phyloP scores from a whole-genome alignment of 2,888 invertebrate species.

The Drosophila kambysellisi region DNA sequence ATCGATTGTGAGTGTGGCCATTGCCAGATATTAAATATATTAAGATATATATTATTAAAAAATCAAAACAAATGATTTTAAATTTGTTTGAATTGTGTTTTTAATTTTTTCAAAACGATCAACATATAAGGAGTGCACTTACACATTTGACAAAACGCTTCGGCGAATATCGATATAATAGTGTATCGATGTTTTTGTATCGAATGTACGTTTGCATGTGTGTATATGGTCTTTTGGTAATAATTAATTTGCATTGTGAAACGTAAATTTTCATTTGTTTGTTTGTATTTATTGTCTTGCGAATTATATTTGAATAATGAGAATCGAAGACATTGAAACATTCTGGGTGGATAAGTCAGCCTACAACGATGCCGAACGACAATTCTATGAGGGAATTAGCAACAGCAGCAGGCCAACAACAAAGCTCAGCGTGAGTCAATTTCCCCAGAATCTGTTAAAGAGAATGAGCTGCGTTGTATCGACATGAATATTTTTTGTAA shows the following conservation, averaged over 20 bases:
- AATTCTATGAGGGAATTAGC: slow-evolving; percentile 38
- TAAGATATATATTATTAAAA: too few relatives aligned
- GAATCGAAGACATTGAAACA: slow-evolving; percentile 38
- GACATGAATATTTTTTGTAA: not conserved
- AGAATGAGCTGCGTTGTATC: not conserved
- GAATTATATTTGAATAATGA: slow-evolving; percentile 35
- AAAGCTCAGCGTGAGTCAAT: slow-evolving; percentile 31
- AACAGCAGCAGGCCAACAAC: not conserved
- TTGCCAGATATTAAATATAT: too few relatives aligned
- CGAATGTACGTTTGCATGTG: not conserved
- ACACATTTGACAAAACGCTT: not conserved
- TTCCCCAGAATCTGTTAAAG: slow-evolving; percentile 6
- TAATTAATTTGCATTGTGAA: slow-evolving; percentile 23
- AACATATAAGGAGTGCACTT: not conserved
- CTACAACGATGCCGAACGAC: slow-evolving; percentile 49
- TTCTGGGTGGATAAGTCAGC: slow-evolving; percentile 55
- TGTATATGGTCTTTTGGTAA: slow-evolving; percentile 3
- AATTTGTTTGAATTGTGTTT: not conserved
- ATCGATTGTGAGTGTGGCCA: too few relatives aligned
- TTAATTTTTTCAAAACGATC: not conserved
- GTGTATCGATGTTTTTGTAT: not conserved
- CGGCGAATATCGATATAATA: not conserved
- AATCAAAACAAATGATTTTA: not conserved
- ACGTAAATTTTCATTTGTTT: not conserved
- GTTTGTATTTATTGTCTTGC: slow-evolving; percentile 4